Conservation (phyloP, 1,140 invertebrate species). For the Anoplolepis gracilipes region DNA sequence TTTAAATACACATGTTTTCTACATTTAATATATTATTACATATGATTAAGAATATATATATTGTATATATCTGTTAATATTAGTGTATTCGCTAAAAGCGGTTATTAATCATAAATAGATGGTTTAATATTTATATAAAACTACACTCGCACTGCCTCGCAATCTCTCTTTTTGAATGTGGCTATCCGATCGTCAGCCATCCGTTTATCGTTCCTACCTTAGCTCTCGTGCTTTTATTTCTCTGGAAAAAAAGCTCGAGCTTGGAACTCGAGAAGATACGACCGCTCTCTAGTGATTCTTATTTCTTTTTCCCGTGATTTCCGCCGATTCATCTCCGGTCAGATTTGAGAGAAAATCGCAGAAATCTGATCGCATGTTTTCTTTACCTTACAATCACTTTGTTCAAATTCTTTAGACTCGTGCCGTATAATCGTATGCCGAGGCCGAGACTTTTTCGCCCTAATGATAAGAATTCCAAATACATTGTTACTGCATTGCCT, state of each 20-base stretch:
- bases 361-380: slow-evolving; percentile 47
- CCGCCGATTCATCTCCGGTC: slow-evolving; percentile 41
- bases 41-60: no score
- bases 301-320: slow-evolving; percentile 51
- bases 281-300: slow-evolving; percentile 33
- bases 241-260: slow-evolving; percentile 42
- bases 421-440: slow-evolving; percentile 43
- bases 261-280: slow-evolving; percentile 38
- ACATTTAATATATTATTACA: no score
- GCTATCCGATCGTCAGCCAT: slow-evolving; percentile 8
- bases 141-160: not conserved
- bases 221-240: slow-evolving; percentile 32
- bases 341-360: slow-evolving; percentile 18
- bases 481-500: not conserved
- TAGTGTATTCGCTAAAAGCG: not conserved
- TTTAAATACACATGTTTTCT: no score
- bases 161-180: not conserved
- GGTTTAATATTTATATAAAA: not conserved
- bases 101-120: not conserved
- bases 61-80: not conserved
- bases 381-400: not conserved
- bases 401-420: slow-evolving; percentile 27
- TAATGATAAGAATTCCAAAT: not conserved
- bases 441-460: slow-evolving; percentile 12
- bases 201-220: slow-evolving; percentile 25